A percentile compares a stretch with the other conserved stretches of the same genome.
phyloP scores from a whole-genome alignment of 1,140 invertebrate genomes.

The Globodera rostochiensis region DNA sequence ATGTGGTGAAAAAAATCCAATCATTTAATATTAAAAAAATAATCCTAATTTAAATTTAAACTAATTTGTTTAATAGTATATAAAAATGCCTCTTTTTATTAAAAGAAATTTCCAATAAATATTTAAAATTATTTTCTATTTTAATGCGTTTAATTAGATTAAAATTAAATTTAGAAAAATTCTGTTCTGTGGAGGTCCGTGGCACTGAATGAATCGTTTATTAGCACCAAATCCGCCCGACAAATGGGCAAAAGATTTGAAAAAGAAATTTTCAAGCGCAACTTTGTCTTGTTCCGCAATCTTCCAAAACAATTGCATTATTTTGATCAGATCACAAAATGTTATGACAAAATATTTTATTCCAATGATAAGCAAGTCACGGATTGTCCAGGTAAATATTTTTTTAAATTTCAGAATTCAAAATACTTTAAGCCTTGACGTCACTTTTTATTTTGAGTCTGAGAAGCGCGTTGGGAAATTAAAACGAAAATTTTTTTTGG shows the following conservation, averaged over 20 bases:
- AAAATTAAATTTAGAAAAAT: neutral
- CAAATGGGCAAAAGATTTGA: neutral
- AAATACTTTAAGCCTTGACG: too few relatives aligned
- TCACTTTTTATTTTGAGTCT: too few relatives aligned
- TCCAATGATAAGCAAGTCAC: neutral
- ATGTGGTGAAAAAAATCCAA: neutral
- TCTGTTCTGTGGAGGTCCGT: neutral
- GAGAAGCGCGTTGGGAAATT: too few relatives aligned
- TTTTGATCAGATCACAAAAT: neutral
- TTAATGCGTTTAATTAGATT: neutral
- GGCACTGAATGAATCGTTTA: neutral
- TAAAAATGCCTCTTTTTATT: neutral
- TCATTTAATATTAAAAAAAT: neutral
- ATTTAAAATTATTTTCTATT: neutral
- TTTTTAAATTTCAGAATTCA: too few relatives aligned
- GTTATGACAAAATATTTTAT: slow-evolving; percentile 11
- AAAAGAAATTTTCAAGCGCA: neutral
- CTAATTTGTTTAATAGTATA: neutral
- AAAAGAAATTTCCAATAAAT: neutral
- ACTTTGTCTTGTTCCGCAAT: neutral
- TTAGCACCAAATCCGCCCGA: neutral
- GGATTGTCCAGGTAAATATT: neutral
- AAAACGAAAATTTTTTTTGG: too few relatives aligned
- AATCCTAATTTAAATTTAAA: neutral
- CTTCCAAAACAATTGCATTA: neutral